Conservation (phyloP, 2,888 invertebrate genomes). For the Dromius quadrimaculatus region DNA sequence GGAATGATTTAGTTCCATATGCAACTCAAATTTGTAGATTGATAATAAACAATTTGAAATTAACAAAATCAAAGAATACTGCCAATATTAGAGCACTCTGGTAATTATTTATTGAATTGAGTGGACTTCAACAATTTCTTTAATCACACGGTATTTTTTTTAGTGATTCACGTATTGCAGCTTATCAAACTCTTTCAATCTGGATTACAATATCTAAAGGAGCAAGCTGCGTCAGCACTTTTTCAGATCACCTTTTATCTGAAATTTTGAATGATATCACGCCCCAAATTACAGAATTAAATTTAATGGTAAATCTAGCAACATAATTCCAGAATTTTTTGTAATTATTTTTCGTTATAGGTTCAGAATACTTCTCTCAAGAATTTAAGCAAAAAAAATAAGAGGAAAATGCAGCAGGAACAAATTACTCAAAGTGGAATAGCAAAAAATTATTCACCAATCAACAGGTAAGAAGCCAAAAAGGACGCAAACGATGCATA, state of each 20-base stretch:
- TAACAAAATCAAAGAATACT: constrained; percentile 46
- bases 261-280: constrained; percentile 52
- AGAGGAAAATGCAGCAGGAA: constrained; percentile 42
- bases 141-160: too few relatives aligned
- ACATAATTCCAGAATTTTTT: background rate
- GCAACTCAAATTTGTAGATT: constrained; percentile 54
- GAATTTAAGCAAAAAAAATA: constrained; percentile 42
- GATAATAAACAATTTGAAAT: constrained; percentile 54
- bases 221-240: constrained; percentile 47
- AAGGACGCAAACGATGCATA: too few relatives aligned
- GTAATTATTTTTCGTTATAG: constrained; percentile 27
- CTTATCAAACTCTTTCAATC: constrained; percentile 52
- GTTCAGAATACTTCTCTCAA: constrained; percentile 25
- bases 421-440: constrained; percentile 38
- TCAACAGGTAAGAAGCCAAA: constrained; percentile 29
- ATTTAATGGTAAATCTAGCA: constrained; percentile 49
- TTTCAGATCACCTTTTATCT: constrained; percentile 53
- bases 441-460: constrained; percentile 38
- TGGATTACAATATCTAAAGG: constrained; percentile 53
- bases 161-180: constrained; percentile 54
- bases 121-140: too few relatives aligned
- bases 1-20: constrained; percentile 54
- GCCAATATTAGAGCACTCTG: constrained; percentile 20
- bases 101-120: constrained; percentile 31
- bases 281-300: constrained; percentile 48